A percentile compares a stretch with the other conserved stretches of the same genome.
Evolutionary conservation across 1,140 invertebrate genomes (phyloP).

Genomic region (Drosophila auraria): DNA sequence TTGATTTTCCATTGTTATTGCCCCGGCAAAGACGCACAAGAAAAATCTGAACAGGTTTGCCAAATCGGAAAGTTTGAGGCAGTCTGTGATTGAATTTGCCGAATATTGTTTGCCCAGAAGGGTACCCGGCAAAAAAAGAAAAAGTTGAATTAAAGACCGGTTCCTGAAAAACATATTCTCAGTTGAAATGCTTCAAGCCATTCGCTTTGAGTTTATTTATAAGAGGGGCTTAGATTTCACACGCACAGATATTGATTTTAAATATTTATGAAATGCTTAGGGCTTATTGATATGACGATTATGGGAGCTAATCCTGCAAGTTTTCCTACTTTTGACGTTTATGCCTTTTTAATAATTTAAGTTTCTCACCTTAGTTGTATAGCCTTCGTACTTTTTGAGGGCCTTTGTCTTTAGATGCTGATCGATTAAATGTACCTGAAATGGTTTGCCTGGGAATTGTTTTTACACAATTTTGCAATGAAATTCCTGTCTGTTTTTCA

Average conservation of each 20-base stretch:
- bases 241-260: background rate
- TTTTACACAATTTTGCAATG: constrained; percentile 10
- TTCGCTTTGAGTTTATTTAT: background rate
- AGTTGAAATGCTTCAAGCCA: constrained; percentile 6
- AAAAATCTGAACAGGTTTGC: constrained; percentile 20
- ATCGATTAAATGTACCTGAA: background rate
- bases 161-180: constrained; percentile 4
- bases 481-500: constrained; percentile 6
- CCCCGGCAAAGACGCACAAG: constrained; percentile 2
- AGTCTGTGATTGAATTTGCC: constrained; percentile 44
- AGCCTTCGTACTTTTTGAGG: background rate
- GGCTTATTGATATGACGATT: background rate
- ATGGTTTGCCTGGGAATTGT: background rate
- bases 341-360: background rate
- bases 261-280: background rate
- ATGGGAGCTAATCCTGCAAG: too few species aligned
- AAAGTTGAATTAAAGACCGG: constrained; percentile 17
- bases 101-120: constrained; percentile 42
- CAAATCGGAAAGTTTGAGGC: constrained; percentile 44
- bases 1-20: constrained; percentile 67
- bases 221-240: background rate
- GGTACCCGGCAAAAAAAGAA: background rate
- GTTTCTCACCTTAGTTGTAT: background rate
- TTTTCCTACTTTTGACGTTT: background rate
- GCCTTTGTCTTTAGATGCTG: background rate